A percentile compares a stretch with the other conserved stretches of the same genome.
Conservation (phyloP, 2,797 vertebrate species). For the Halcyon chelicuti region DNA sequence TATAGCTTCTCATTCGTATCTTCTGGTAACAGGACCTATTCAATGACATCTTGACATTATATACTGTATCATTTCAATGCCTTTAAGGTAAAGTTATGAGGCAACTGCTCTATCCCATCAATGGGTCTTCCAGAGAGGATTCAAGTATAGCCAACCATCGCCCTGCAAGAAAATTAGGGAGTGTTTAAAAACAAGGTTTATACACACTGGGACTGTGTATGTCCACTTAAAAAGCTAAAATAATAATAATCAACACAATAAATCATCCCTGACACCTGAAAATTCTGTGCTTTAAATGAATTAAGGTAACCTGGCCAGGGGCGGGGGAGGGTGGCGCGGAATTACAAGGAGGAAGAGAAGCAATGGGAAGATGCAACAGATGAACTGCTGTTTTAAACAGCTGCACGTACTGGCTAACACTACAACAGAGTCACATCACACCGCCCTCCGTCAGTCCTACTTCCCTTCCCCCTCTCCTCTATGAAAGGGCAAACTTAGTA, state of each 20-base stretch:
- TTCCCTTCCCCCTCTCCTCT: not conserved
- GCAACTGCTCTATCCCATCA: conserved; percentile 74
- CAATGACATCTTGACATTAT: conserved; percentile 55
- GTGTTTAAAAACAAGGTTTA: not conserved
- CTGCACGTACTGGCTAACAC: accelerated
- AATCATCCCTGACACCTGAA: not conserved
- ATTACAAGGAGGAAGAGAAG: not conserved
- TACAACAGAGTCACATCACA: not conserved
- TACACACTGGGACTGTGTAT: not conserved
- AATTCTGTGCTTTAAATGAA: not conserved
- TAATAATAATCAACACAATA: not conserved
- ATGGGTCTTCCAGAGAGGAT: conserved; percentile 89
- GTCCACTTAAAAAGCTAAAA: not conserved
- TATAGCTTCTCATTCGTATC: not conserved
- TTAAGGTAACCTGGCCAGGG: not conserved
- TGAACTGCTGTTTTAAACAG: not conserved
- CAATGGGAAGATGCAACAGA: not conserved
- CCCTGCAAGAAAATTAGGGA: conserved; percentile 82
- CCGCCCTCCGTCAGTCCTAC: not conserved
- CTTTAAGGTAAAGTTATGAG: conserved; percentile 43
- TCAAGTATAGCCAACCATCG: conserved; percentile 90
- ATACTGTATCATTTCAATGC: conserved; percentile 71
- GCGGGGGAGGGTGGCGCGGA: too few relatives aligned
- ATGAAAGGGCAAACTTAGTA: not conserved
- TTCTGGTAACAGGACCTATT: conserved; percentile 12